Percentiles rank a stretch among this genome's conserved stretches.
phyloP scores from a whole-genome alignment of 2,113 vertebrate genomes.

The Pungitius pungitius region DNA sequence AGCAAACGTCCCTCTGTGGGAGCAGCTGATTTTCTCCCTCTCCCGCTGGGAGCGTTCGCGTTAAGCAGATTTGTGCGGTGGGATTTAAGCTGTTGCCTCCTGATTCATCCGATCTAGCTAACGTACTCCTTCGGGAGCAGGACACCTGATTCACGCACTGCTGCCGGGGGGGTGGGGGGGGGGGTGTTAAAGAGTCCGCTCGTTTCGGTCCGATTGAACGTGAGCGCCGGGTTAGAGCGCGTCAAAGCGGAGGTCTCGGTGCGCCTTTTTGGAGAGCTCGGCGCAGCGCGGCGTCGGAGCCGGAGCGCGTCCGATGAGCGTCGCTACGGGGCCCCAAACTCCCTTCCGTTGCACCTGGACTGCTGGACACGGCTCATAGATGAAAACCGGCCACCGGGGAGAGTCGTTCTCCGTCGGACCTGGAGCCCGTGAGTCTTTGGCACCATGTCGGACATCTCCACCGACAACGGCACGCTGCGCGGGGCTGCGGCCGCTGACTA shows the following conservation, averaged over 20 bases:
- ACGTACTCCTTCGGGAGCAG: constrained; percentile 1
- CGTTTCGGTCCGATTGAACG: fast-evolving
- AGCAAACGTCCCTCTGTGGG: neutral
- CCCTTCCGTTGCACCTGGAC: neutral
- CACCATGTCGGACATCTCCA: constrained; percentile 68
- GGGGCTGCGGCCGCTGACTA: constrained; percentile 18
- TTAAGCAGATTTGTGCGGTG: constrained; percentile 57
- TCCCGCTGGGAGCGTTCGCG: constrained; percentile 11
- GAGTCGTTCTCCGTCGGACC: constrained; percentile 26
- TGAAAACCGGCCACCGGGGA: constrained; percentile 38
- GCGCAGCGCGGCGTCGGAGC: constrained; percentile 1
- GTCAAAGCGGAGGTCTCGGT: neutral
- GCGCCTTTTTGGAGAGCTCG: constrained; percentile 27
- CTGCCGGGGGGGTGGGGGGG: neutral
- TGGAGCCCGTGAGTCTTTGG: constrained; percentile 35
- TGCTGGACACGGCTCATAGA: constrained; percentile 49
- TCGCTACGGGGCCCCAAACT: neutral
- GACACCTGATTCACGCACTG: neutral
- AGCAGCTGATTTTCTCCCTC: constrained; percentile 12
- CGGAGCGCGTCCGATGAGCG: neutral
- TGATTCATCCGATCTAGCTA: constrained; percentile 37
- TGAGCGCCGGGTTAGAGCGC: neutral
- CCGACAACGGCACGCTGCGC: constrained; percentile 56
- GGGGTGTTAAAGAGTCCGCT: too few species aligned
- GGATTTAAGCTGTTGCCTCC: constrained; percentile 54